Conservation (phyloP, 2,113 vertebrate species). For the Ictidomys tridecemlineatus region DNA sequence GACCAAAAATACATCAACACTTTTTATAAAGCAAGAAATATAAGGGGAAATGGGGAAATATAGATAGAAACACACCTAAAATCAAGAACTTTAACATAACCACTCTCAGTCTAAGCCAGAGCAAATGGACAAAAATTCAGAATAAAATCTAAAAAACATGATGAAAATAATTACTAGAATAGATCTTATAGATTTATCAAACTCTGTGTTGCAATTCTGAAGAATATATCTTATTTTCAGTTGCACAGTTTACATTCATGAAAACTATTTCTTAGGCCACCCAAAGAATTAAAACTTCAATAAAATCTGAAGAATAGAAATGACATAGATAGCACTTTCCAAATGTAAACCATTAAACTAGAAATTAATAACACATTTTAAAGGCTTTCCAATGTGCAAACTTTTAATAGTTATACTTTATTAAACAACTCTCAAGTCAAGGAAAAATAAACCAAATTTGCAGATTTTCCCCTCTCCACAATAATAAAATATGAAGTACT, state of each 20-base stretch:
- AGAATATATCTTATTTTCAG: not conserved
- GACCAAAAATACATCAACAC: not conserved
- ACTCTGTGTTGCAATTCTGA: not conserved
- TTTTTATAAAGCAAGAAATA: not conserved
- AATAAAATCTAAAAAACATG: not conserved
- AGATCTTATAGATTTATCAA: not conserved
- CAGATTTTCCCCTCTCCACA: not conserved
- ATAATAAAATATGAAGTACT: not conserved
- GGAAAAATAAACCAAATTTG: not conserved
- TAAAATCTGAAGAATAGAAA: not conserved
- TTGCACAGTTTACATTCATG: not conserved
- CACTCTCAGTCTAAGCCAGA: not conserved
- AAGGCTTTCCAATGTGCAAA: not conserved
- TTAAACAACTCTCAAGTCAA: not conserved
- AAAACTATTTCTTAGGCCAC: not conserved
- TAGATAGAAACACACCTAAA: not conserved
- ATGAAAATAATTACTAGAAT: not conserved
- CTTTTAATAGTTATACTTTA: not conserved
- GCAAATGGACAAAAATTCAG: not conserved
- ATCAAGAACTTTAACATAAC: not conserved
- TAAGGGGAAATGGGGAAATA: not conserved
- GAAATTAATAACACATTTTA: conserved; percentile 21
- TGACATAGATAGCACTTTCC: not conserved
- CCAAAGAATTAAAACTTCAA: not conserved
- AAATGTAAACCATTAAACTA: not conserved